Percentiles rank a stretch among this genome's conserved stretches.
Conservation (phyloP, 1,140 invertebrate species). For the Charaxes varanes region DNA sequence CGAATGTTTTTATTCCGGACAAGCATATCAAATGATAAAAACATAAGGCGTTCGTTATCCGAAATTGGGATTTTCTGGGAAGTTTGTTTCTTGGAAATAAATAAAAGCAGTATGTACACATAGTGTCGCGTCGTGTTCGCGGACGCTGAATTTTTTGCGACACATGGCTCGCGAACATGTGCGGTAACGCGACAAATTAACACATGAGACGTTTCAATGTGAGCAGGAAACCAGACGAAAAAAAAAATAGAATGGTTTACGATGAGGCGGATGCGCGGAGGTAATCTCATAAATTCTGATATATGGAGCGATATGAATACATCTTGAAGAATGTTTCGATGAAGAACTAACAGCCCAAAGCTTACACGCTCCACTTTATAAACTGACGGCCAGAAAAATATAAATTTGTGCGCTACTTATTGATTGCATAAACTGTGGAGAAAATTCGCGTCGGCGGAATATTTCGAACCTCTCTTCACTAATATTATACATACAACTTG, state of each 20-base stretch:
- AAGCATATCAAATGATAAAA: constrained; percentile 13
- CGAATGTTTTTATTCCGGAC: too few species aligned
- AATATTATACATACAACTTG: too few species aligned
- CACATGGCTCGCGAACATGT: constrained; percentile 14
- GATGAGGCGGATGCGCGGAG: constrained; percentile 7
- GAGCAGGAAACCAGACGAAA: constrained; percentile 10
- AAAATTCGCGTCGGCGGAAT: too few species aligned
- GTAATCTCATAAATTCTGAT: constrained; percentile 5
- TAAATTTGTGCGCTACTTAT: too few species aligned
- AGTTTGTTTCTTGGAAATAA: constrained; percentile 18
- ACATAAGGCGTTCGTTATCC: constrained; percentile 7
- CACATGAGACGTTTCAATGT: constrained; percentile 8
- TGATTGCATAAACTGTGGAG: too few species aligned
- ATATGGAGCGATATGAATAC: neutral
- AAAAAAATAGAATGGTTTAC: constrained; percentile 10
- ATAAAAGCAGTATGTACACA: constrained; percentile 10
- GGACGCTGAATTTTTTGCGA: constrained; percentile 18
- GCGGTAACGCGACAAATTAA: constrained; percentile 17
- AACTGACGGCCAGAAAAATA: neutral
- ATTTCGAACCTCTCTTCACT: too few species aligned
- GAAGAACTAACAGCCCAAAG: neutral
- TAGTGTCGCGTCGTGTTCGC: constrained; percentile 7
- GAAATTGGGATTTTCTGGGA: constrained; percentile 4
- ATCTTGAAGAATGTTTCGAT: constrained; percentile 1
- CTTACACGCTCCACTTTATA: neutral